These are phyloP conservation scores for Bostrychus sinensis DNA, from an alignment of 2,113 vertebrate species.

Conservation along the genomic window DNA sequence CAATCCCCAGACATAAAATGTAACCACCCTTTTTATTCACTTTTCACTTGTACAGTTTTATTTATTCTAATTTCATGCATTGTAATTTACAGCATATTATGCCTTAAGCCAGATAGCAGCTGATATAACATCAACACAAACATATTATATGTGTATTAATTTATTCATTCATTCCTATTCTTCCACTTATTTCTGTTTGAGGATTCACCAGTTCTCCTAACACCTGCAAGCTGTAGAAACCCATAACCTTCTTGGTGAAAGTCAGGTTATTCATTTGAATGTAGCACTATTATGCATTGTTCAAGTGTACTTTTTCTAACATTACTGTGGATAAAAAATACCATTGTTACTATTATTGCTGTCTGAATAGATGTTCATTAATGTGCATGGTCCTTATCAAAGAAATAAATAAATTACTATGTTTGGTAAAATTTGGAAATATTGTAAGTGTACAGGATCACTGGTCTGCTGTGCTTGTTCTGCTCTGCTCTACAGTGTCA, in stretches of 20 bases:
- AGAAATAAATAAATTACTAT: no score
- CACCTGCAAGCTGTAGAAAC: no score
- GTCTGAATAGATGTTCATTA: no score
- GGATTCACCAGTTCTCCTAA: no score
- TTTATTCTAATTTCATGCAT: background rate
- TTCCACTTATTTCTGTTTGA: no score
- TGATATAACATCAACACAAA: background rate
- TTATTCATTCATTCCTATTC: background rate
- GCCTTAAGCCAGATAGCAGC: background rate
- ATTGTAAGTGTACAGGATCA: constrained; percentile 14
- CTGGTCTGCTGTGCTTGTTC: constrained; percentile 26
- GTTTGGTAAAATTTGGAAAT: background rate
- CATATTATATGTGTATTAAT: background rate
- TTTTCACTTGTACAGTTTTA: background rate
- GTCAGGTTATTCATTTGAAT: no score
- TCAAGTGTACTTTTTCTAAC: no score
- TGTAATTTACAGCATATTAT: background rate
- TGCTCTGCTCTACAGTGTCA: constrained; percentile 19
- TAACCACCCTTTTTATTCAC: background rate
- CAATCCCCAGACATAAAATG: constrained; percentile 27
- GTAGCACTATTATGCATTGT: no score
- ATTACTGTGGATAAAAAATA: no score
- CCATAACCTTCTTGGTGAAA: no score
- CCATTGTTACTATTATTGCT: no score
- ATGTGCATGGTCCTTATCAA: no score